Conservation (phyloP, 2,888 invertebrate species). For the Synergus umbraculus region DNA sequence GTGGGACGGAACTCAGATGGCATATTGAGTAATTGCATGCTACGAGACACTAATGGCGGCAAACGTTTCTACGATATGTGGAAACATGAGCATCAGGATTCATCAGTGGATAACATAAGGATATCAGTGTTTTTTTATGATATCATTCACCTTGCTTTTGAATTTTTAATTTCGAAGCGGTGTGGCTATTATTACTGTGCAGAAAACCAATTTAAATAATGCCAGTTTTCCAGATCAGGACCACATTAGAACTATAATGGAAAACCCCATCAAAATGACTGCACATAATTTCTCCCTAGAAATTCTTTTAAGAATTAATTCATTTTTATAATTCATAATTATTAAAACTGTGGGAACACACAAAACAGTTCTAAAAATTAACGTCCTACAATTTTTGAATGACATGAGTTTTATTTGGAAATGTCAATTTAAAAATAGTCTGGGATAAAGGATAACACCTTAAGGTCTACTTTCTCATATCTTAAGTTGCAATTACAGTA, state of each 20-base stretch:
- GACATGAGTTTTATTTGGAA: not conserved
- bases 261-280: too few species aligned
- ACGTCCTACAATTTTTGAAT: too few species aligned
- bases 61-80: constrained; percentile 13
- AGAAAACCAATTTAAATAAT: not conserved
- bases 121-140: too few species aligned
- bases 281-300: too few species aligned
- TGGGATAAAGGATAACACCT: not conserved
- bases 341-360: too few species aligned
- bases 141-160: not conserved
- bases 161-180: not conserved
- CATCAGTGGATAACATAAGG: too few species aligned
- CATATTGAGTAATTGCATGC: constrained; percentile 40
- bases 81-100: constrained; percentile 4
- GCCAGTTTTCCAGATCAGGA: too few species aligned
- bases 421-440: not conserved
- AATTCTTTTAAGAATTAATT: too few species aligned
- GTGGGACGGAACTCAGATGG: constrained; percentile 41
- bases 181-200: too few species aligned
- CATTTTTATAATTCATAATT: too few species aligned
- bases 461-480: not conserved
- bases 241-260: too few species aligned
- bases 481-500: not conserved
- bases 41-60: constrained; percentile 40
- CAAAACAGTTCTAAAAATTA: too few species aligned